Base-by-base conservation (phyloP, 2,888 invertebrate genomes). In the Embidobia sp. region DNA sequence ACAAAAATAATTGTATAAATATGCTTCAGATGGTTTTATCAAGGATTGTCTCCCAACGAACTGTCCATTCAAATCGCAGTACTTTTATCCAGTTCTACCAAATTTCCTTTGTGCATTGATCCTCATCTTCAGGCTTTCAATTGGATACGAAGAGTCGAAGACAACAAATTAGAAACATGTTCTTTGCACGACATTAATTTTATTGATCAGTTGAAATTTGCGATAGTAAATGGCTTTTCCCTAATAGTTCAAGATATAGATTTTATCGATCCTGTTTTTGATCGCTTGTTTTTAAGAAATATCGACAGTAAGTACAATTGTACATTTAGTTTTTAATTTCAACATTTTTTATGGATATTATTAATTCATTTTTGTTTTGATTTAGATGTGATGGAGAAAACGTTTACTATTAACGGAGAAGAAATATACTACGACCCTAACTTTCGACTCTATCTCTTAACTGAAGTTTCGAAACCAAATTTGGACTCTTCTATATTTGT, bases 31-130 rank as follows among this genome's bases (percentile, higher is more conserved):
- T 97, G 97, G 97, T 95, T 93, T 79, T 96, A 96, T 0, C 95
- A 97, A 90, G 95, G 95, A 1, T 90, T 98, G 6, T 97, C 97
- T 0, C 95, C 96, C 0, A 97, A 98, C 86, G 97, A 97, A 85
- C 88, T 97, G 31, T 97, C 97, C 0, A 92, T 97, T 2, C 97
- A 98, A 89, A 98, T 98, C 87, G 97, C 96, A 16, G 96, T 98
- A 69, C 90, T 98, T 1, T 96, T 97, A 0, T 93, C 93, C 0
- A 91, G 94, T 51, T 94, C 95, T 0, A 95, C 95, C 0, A 92
- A 97, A 18, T 97, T 96, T 89, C 97, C 97, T 0, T 91, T 98
- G 0, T 98, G 97, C 86, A 97, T 98, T 74, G 98, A 98, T 89
- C 97, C 97, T 0, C 97, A 98, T 85, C 94, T 96, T 66, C 97